Conservation (phyloP, 2,113 vertebrate genomes). For the Triplophysa dalaica region DNA sequence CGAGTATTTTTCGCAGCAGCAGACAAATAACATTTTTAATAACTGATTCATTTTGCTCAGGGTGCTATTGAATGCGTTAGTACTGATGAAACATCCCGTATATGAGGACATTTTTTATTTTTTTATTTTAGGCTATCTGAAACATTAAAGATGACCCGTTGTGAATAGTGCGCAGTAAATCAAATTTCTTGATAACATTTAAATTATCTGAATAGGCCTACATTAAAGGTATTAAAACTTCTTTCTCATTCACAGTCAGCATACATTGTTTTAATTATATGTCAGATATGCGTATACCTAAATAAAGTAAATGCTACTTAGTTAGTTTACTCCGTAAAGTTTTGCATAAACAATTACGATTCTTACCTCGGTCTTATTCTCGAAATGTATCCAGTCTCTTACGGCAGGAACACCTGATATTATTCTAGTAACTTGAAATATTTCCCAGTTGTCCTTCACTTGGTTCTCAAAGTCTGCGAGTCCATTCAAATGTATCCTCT, state of each 20-base stretch:
- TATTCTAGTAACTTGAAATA: conserved; percentile 4
- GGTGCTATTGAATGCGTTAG: no score
- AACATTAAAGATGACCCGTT: background rate
- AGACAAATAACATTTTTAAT: background rate
- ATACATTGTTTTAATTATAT: no score
- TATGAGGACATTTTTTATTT: no score
- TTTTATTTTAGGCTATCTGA: no score
- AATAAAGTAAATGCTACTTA: background rate
- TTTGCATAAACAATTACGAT: background rate
- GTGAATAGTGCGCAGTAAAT: background rate
- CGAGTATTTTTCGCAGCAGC: background rate
- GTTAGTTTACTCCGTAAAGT: background rate
- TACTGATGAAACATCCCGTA: no score
- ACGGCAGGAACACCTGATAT: background rate
- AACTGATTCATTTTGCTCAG: no score
- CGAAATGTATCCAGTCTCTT: background rate
- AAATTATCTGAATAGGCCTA: no score
- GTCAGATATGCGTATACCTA: background rate
- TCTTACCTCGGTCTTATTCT: conserved; percentile 20
- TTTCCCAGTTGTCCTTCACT: conserved; percentile 41
- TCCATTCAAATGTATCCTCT: conserved; percentile 29
- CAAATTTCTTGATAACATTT: no score
- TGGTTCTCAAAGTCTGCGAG: conserved; percentile 25
- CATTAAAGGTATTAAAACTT: background rate
- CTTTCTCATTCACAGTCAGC: no score